phyloP scores from a whole-genome alignment of 2,888 invertebrate species.

The Geophilus truncorum region DNA sequence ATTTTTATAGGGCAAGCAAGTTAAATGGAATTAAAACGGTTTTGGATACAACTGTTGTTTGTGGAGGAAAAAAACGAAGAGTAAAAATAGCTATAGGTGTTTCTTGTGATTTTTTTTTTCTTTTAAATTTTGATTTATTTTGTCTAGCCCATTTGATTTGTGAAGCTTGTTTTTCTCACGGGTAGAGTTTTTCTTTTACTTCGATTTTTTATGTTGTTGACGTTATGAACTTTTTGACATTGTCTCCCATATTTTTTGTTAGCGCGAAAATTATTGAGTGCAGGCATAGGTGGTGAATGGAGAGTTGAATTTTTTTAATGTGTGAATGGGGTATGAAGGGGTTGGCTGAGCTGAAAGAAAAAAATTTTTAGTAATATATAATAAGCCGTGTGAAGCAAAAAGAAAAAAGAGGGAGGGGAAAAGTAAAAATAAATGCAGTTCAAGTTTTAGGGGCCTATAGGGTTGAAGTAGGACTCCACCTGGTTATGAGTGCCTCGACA shows the following conservation, averaged over 20 bases:
- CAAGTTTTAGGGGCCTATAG: conserved; percentile 8
- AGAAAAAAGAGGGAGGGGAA: neutral
- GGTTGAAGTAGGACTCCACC: conserved; percentile 4
- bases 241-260: conserved; percentile 13
- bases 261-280: neutral
- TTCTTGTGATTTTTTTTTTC: neutral
- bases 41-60: neutral
- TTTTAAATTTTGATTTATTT: neutral
- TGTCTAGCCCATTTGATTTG: neutral
- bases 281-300: neutral
- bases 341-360: neutral
- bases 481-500: neutral
- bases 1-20: neutral
- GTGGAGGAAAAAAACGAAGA: neutral
- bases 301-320: neutral
- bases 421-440: conserved; percentile 1
- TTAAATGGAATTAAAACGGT: neutral
- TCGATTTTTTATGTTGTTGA: neutral
- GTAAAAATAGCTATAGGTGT: neutral
- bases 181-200: neutral
- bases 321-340: neutral
- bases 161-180: conserved; percentile 16
- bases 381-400: neutral
- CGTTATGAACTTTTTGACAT: conserved; percentile 1
- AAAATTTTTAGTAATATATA: conserved; percentile 2